These are phyloP conservation scores for Sylvia atricapilla DNA, from an alignment of 2,113 vertebrate species.

Conservation along the genomic window DNA sequence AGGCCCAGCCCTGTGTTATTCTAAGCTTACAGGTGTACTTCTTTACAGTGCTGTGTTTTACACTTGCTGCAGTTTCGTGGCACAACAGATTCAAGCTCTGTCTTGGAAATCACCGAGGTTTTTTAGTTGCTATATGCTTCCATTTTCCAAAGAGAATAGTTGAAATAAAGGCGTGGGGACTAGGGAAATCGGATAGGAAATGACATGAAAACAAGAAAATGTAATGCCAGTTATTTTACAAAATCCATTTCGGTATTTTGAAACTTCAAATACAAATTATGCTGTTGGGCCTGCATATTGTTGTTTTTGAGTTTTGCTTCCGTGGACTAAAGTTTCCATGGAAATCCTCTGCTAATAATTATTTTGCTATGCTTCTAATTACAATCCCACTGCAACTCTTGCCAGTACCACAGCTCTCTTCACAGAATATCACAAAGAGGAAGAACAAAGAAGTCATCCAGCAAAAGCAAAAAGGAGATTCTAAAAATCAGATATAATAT, in stretches of 20 bases:
- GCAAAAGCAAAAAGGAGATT: background rate
- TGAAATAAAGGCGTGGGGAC: background rate
- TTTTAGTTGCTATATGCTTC: background rate
- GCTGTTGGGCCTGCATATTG: background rate
- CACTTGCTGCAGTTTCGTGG: background rate
- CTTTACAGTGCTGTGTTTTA: background rate
- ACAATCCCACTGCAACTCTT: conserved; percentile 30
- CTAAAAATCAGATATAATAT: background rate
- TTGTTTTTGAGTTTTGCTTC: conserved; percentile 26
- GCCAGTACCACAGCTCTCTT: conserved; percentile 34
- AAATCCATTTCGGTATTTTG: background rate
- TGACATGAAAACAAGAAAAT: background rate
- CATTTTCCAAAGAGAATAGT: background rate
- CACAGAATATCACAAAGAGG: background rate
- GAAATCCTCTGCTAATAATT: conserved; percentile 66
- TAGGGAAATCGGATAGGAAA: background rate
- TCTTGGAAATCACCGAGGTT: background rate
- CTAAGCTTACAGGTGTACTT: background rate
- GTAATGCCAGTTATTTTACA: background rate
- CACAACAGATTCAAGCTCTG: background rate
- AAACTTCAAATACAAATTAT: conserved; percentile 33
- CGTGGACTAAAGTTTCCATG: conserved; percentile 50
- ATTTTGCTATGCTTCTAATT: conserved; percentile 64
- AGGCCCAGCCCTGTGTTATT: background rate
- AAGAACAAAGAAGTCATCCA: conserved; percentile 4